Evolutionary conservation across 2,113 vertebrate genomes (phyloP).

Genomic region (Corydoras maculifer): DNA sequence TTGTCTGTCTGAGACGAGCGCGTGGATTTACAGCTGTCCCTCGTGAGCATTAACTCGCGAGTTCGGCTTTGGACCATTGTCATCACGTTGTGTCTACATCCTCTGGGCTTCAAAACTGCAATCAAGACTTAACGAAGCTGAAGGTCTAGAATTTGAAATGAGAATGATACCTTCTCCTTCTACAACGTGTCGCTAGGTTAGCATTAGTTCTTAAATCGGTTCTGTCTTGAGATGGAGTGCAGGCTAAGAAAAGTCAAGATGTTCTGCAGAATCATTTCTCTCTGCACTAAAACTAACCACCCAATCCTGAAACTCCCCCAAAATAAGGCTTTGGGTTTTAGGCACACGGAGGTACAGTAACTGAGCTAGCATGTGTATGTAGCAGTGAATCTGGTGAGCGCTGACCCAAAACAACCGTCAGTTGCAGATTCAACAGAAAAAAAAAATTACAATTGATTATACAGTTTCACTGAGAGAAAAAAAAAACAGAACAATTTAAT

Average conservation of each 20-base stretch:
- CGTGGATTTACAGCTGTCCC: constrained; percentile 27
- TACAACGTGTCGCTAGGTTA: not conserved
- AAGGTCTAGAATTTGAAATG: not conserved
- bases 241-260: constrained; percentile 8
- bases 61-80: constrained; percentile 7
- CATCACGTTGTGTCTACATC: not conserved
- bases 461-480: constrained; percentile 2
- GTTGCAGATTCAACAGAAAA: constrained; percentile 3
- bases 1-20: constrained; percentile 29
- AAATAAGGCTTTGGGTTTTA: constrained; percentile 71
- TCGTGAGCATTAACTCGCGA: constrained; percentile 2
- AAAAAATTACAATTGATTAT: constrained; percentile 11
- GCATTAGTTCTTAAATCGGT: not conserved
- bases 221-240: constrained; percentile 15
- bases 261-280: constrained; percentile 23
- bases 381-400: constrained; percentile 4
- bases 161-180: not conserved
- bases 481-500: constrained; percentile 8
- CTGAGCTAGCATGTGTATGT: constrained; percentile 60
- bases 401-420: not conserved
- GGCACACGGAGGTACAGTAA: constrained; percentile 67
- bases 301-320: constrained; percentile 60
- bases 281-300: constrained; percentile 45
- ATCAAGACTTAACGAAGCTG: constrained; percentile 2
- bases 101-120: not conserved